Percentiles rank a stretch among this genome's conserved stretches.
These are phyloP conservation scores for Hydropsyche betteni DNA, from an alignment of 2,888 invertebrate species.

Conservation along the genomic window DNA sequence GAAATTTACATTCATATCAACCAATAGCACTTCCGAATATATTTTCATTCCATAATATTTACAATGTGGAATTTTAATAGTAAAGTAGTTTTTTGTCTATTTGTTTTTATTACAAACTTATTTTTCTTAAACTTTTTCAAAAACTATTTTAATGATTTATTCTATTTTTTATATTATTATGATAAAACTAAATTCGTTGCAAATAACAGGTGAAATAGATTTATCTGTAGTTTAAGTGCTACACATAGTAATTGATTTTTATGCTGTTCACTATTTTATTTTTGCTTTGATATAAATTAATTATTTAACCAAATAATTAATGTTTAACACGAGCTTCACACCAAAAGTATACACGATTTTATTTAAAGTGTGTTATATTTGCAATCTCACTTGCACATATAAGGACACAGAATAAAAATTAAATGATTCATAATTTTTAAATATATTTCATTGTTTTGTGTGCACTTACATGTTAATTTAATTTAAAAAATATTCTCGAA, in stretches of 20 bases:
- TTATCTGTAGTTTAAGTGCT: slow-evolving; percentile 34
- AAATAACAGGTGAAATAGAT: slow-evolving; percentile 36
- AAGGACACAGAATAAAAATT: too few species aligned
- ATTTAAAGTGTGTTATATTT: too few species aligned
- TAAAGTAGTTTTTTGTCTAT: slow-evolving; percentile 21
- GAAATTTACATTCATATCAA: neutral
- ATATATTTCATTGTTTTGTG: too few species aligned
- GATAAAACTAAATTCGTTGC: neutral
- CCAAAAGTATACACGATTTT: neutral
- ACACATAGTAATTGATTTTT: slow-evolving; percentile 20
- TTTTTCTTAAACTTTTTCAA: neutral
- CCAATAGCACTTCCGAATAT: slow-evolving; percentile 28
- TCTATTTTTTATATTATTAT: neutral
- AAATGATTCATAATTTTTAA: too few species aligned
- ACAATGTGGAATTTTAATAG: slow-evolving; percentile 16
- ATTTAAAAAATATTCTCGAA: too few species aligned
- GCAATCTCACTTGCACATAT: too few species aligned
- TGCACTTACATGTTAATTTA: too few species aligned
- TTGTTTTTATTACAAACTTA: neutral
- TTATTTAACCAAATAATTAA: neutral
- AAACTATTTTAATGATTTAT: neutral
- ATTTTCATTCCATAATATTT: slow-evolving; percentile 17
- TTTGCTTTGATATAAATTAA: neutral
- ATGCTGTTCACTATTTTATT: slow-evolving; percentile 6
- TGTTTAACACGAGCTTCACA: neutral